These are phyloP conservation scores for Clistopyga incitator DNA, from an alignment of 2,888 invertebrate genomes.

Conservation along the genomic window DNA sequence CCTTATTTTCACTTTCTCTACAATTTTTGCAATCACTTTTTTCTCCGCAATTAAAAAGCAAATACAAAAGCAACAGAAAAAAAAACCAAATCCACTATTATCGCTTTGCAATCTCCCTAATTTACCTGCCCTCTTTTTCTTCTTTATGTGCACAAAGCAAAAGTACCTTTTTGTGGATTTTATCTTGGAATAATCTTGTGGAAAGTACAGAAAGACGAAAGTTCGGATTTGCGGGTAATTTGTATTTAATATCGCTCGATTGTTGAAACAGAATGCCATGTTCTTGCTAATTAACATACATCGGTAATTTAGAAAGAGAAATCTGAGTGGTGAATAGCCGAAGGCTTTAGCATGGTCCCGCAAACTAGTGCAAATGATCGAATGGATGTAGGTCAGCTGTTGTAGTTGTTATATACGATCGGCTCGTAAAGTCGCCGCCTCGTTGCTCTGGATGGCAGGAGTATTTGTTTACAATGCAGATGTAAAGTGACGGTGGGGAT, in stretches of 20 bases:
- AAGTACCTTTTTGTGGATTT: too few species aligned
- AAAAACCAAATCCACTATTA: too few species aligned
- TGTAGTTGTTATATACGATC: background rate
- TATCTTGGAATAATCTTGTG: too few species aligned
- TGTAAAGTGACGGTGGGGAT: slow-evolving; percentile 18
- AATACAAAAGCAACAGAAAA: too few species aligned
- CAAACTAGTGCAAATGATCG: slow-evolving; percentile 62
- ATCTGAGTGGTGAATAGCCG: slow-evolving; percentile 29
- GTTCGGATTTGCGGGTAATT: background rate
- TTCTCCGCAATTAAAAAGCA: too few species aligned
- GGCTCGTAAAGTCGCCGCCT: slow-evolving; percentile 24
- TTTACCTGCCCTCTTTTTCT: too few species aligned
- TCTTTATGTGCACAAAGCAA: too few species aligned
- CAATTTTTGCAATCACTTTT: background rate
- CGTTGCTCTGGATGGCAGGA: slow-evolving; percentile 25
- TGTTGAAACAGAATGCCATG: slow-evolving; percentile 20
- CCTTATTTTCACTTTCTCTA: background rate
- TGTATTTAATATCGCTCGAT: background rate
- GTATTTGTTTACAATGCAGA: slow-evolving; percentile 48
- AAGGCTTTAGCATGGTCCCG: slow-evolving; percentile 55
- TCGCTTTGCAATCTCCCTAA: too few species aligned
- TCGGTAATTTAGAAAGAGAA: slow-evolving; percentile 42
- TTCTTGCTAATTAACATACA: slow-evolving; percentile 41
- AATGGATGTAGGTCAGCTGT: slow-evolving; percentile 59
- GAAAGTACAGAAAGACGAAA: too few species aligned